Evolutionary conservation across 2,888 invertebrate genomes (phyloP).

Genomic region (Gonocerus acuteangulatus): DNA sequence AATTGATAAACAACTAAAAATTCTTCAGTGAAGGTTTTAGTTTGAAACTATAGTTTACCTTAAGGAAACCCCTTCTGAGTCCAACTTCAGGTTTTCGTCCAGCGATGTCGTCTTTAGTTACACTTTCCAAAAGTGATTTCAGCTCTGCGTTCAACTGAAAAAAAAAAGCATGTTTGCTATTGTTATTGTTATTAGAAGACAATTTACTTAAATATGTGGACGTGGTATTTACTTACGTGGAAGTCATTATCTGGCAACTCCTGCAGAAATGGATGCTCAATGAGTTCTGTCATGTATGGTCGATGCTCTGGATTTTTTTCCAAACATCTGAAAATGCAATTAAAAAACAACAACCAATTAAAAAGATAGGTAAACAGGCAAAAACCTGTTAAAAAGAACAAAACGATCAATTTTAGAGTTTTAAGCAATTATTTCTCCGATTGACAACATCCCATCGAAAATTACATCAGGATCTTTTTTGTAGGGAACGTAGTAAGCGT

Average conservation of each 20-base stretch:
- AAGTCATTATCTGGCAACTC: conserved; percentile 71
- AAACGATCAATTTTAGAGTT: no score
- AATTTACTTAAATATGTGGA: neutral
- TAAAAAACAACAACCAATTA: no score
- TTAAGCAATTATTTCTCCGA: no score
- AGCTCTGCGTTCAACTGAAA: conserved; percentile 63
- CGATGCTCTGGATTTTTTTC: conserved; percentile 81
- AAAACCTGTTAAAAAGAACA: no score
- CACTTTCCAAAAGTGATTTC: conserved; percentile 51
- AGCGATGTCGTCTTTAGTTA: conserved; percentile 44
- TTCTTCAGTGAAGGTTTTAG: no score
- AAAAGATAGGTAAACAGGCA: no score
- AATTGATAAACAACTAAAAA: neutral
- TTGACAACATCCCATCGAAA: no score
- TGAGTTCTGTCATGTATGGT: conserved; percentile 70
- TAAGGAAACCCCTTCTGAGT: conserved; percentile 43
- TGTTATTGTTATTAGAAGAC: no score
- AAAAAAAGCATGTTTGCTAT: conserved; percentile 33
- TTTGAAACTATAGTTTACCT: conserved; percentile 42
- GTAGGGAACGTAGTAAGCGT: no score
- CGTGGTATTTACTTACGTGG: conserved; percentile 50
- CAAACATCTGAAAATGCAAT: conserved; percentile 60
- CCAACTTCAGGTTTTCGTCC: conserved; percentile 45
- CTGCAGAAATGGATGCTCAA: conserved; percentile 76
- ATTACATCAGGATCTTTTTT: no score